phyloP scores from a whole-genome alignment of 2,113 vertebrate genomes.

The Pituophis catenifer region DNA sequence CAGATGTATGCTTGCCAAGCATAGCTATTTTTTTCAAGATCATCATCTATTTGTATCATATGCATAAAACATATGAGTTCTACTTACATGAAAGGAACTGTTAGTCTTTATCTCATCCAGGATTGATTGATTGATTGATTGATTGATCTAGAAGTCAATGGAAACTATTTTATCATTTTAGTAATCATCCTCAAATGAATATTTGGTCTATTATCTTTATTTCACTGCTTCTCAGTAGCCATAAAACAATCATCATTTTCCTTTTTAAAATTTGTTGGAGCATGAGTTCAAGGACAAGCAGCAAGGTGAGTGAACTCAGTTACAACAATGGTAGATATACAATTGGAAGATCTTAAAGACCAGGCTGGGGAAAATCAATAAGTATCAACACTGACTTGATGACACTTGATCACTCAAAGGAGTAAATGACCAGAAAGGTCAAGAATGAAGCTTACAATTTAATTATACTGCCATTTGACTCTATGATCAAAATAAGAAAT shows the following conservation, averaged over 20 bases:
- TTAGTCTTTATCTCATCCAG: not conserved
- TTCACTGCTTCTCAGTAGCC: not conserved
- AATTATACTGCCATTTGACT: not conserved
- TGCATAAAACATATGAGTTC: not conserved
- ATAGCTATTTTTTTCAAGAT: not conserved
- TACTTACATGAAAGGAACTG: not conserved
- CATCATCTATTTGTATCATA: not conserved
- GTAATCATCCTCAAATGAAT: not conserved
- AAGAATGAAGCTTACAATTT: conserved; percentile 5
- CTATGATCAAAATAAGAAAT: conserved; percentile 27
- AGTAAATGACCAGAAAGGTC: not conserved
- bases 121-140: not conserved
- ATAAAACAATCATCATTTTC: not conserved
- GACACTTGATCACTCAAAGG: not conserved
- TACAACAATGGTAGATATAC: not conserved
- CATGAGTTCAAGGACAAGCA: not conserved
- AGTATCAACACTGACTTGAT: not conserved
- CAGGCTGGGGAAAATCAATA: not conserved
- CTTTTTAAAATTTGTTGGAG: not conserved
- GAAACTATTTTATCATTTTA: not conserved
- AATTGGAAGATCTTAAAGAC: not conserved
- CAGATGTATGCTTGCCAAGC: not conserved
- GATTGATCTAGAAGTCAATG: not conserved
- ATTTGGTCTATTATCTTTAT: not conserved
- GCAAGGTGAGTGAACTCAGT: not conserved